A percentile compares a stretch with the other conserved stretches of the same genome.
Evolutionary conservation across 92 coral and sea anemone genomes (phyloP).

Genomic region (Pocillopora meandrina): DNA sequence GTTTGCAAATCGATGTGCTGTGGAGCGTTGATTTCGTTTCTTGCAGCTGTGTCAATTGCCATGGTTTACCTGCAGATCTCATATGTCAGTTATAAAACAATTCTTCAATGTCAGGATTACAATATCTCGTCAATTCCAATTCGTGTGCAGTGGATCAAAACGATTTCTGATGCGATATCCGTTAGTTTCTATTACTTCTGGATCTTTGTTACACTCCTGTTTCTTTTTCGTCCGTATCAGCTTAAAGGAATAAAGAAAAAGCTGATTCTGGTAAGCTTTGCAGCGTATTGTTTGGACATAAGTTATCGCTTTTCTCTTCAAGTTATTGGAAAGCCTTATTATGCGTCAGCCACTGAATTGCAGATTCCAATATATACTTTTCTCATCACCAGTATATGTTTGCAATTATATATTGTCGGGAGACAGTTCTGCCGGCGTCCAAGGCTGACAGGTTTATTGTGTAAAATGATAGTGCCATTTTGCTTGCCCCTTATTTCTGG

Average conservation of each 20-base stretch:
- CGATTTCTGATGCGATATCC: background rate
- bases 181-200: background rate
- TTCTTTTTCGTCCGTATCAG: constrained; percentile 7
- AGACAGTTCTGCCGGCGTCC: background rate
- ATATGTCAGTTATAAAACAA: background rate
- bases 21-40: constrained; percentile 14
- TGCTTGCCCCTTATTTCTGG: background rate
- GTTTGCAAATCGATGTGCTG: constrained; percentile 13
- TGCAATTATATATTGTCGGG: background rate
- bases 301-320: background rate
- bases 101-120: background rate
- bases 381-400: background rate
- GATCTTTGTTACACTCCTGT: background rate
- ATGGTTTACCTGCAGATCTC: background rate
- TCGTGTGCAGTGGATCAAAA: background rate
- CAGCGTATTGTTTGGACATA: background rate
- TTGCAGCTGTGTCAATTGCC: background rate
- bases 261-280: background rate
- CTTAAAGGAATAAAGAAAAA: background rate
- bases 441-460: background rate
- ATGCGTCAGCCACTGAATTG: background rate
- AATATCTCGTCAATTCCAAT: background rate
- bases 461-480: background rate
- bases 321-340: background rate
- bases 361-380: background rate